Evolutionary conservation across 2,888 invertebrate genomes (phyloP).

Genomic region (Aphidoletes aphidimyza): DNA sequence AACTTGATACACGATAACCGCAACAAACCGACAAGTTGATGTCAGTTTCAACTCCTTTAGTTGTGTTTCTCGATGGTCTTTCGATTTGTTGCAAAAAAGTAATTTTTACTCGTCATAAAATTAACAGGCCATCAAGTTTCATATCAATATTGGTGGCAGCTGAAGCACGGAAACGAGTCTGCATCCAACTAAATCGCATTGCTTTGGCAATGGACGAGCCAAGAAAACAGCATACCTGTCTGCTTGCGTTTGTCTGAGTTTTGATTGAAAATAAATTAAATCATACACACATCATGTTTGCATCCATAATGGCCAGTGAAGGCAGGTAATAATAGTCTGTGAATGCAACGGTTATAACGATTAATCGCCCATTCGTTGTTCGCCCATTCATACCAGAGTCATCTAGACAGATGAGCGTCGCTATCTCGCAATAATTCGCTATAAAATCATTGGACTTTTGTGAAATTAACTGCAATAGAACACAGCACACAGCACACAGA

Average conservation of each 20-base stretch:
- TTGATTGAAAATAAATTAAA: slow-evolving; percentile 50
- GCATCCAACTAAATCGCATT: neutral
- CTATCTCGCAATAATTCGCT: slow-evolving; percentile 8
- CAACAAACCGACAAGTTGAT: neutral
- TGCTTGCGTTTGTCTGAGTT: neutral
- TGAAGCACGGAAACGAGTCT: neutral
- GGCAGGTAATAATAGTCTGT: slow-evolving; percentile 21
- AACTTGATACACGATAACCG: neutral
- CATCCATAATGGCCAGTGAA: slow-evolving; percentile 2
- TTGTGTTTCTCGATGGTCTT: neutral
- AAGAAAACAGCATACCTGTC: neutral
- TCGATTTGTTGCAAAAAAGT: neutral
- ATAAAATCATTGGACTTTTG: neutral
- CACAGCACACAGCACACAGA: too few species aligned
- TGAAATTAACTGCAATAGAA: slow-evolving; percentile 38
- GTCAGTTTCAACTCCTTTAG: neutral
- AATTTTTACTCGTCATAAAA: slow-evolving; percentile 43
- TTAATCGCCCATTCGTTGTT: slow-evolving; percentile 3
- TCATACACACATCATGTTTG: slow-evolving; percentile 19
- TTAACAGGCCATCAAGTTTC: slow-evolving; percentile 47
- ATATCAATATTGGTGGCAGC: neutral
- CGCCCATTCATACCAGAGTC: neutral
- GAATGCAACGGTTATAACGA: neutral
- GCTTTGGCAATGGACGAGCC: neutral
- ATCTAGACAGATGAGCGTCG: neutral